Conservation (phyloP, 2,797 vertebrate genomes). For the Pipistrellus kuhlii region DNA sequence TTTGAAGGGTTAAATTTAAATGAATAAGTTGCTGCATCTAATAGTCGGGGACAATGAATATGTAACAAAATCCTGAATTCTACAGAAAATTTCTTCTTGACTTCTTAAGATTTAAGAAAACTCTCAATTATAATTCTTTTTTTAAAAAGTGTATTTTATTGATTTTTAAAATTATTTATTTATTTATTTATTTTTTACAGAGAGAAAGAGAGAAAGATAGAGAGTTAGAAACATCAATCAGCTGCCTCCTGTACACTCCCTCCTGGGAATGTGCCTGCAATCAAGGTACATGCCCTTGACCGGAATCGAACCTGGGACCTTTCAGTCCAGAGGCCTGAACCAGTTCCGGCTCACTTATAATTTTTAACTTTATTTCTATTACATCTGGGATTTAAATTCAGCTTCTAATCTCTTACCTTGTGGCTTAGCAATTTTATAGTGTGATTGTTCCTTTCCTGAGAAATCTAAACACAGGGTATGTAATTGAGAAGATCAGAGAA, state of each 20-base stretch:
- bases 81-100: not conserved
- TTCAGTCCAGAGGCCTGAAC: too few relatives aligned
- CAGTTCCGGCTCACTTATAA: not conserved
- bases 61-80: not conserved
- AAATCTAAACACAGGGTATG: not conserved
- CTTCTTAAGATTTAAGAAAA: not conserved
- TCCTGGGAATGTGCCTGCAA: too few relatives aligned
- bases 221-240: too few relatives aligned
- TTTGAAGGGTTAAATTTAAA: not conserved
- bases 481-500: conserved; percentile 5
- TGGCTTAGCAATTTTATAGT: not conserved
- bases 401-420: not conserved
- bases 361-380: not conserved
- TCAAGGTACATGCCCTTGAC: too few relatives aligned
- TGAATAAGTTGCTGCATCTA: not conserved
- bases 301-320: too few relatives aligned
- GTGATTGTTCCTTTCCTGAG: not conserved
- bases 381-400: not conserved
- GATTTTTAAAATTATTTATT: too few relatives aligned
- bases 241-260: too few relatives aligned
- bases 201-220: too few relatives aligned
- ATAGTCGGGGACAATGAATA: not conserved
- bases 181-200: too few relatives aligned
- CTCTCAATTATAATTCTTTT: too few relatives aligned
- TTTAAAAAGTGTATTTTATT: too few relatives aligned